phyloP scores from a whole-genome alignment of 2,888 invertebrate genomes.

The Laspeyria flexula region DNA sequence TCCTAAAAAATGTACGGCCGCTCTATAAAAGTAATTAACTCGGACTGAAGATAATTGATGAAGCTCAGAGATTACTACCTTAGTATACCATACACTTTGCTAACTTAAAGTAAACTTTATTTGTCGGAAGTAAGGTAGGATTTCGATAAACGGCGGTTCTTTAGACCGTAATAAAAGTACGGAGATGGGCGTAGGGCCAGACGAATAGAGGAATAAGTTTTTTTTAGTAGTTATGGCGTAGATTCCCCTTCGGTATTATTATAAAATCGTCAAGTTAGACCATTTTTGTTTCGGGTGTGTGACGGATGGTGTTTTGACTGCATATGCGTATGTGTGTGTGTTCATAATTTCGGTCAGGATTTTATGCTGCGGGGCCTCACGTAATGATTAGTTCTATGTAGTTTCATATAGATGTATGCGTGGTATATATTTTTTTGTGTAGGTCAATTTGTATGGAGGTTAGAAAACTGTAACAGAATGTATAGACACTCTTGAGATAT shows the following conservation, averaged over 20 bases:
- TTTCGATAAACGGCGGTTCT: slow-evolving; percentile 28
- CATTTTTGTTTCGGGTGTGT: slow-evolving; percentile 70
- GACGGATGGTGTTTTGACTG: slow-evolving; percentile 76
- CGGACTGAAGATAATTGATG: slow-evolving; percentile 84
- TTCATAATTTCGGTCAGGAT: slow-evolving; percentile 47
- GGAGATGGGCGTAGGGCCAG: slow-evolving; percentile 72
- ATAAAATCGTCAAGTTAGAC: slow-evolving; percentile 81
- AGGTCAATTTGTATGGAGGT: not conserved
- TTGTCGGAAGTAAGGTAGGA: slow-evolving; percentile 14
- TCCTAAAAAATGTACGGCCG: slow-evolving; percentile 55
- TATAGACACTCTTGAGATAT: too few species aligned
- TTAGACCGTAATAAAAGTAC: slow-evolving; percentile 69
- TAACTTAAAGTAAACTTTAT: slow-evolving; percentile 45
- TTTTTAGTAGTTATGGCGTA: slow-evolving; percentile 60
- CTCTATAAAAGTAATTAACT: slow-evolving; percentile 86
- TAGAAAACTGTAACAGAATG: too few species aligned
- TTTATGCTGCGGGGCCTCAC: slow-evolving; percentile 47
- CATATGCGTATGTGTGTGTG: slow-evolving; percentile 37
- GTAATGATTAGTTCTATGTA: slow-evolving; percentile 40
- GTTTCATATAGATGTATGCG: slow-evolving; percentile 6
- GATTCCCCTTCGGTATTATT: slow-evolving; percentile 76
- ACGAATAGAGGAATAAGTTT: slow-evolving; percentile 68
- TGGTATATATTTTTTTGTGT: not conserved
- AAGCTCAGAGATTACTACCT: slow-evolving; percentile 81
- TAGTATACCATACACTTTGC: slow-evolving; percentile 43